These are phyloP conservation scores for Psittacula echo DNA, from an alignment of 2,797 vertebrate species.

Conservation along the genomic window DNA sequence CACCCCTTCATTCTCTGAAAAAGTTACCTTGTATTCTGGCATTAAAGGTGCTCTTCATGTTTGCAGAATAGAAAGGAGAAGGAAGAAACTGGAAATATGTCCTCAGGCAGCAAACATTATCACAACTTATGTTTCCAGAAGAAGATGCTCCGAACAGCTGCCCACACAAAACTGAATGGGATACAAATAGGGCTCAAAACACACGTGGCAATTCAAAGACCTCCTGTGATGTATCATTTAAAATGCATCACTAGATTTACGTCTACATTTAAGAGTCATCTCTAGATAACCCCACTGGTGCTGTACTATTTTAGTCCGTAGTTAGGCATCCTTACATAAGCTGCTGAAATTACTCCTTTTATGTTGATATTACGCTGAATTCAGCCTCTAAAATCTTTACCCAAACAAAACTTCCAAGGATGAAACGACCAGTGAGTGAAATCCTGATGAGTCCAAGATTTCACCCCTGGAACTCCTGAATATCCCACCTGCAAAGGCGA, in stretches of 20 bases:
- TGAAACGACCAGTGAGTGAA: neutral
- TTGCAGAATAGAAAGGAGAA: neutral
- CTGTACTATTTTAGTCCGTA: neutral
- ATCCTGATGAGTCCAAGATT: neutral
- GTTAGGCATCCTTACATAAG: neutral
- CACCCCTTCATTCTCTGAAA: neutral
- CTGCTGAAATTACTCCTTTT: neutral
- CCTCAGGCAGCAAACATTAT: neutral
- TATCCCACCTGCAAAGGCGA: neutral
- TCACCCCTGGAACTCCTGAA: neutral
- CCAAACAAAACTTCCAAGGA: neutral
- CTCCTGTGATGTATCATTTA: neutral
- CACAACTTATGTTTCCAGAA: neutral
- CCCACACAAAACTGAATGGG: neutral
- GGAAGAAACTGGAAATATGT: neutral
- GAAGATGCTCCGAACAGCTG: neutral
- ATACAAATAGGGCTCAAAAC: neutral
- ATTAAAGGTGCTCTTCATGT: neutral
- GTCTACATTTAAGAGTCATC: neutral
- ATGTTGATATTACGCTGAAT: neutral
- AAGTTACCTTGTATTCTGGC: neutral
- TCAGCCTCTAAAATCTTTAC: neutral
- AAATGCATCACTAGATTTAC: neutral
- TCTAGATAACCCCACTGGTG: neutral
- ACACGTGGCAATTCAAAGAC: neutral